Base-by-base conservation (phyloP, 2,113 vertebrate genomes). In the Monopterus albus region DNA sequence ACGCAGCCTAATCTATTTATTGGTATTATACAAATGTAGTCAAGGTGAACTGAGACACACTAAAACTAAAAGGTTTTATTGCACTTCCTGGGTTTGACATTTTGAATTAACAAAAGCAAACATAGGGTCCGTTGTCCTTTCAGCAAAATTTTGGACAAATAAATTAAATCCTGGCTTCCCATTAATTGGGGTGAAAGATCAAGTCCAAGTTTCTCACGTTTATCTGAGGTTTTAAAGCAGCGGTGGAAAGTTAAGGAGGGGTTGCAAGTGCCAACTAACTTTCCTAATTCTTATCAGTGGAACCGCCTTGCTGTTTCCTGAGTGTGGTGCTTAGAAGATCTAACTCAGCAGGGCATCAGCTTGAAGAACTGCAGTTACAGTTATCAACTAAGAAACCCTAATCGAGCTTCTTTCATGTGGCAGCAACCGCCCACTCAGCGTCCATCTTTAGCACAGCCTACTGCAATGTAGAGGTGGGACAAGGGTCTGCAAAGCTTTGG, bases 291-390 rank as follows among this genome's bases (percentile, higher is more conserved):
- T 81, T 82, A 89, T 89, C 77, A 72, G 72, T 52, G 50, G 45
- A 73, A 82, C 86, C 68, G 71, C 67, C 58, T 80, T 84, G 75
- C 66, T 49, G 79, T 81, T 91, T 89, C 88, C 84, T 87, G 84
- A 51, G 57, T 86, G 69, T 35, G 67, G 57, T 51, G 29, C 72
- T 77, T 85, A 84, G 69, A 57, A 47, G 73, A 77, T 80, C 87
- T 81, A 76, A 88, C 75, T 73, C 42, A 18, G 49, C 40, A 17
- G 56, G 62, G 80, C 76, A 73, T 63, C 18, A 4, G 74, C 80
- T 75, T 81, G 61, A 70, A 70, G 25, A 75, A 63, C 51, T 36
- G 61, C 62, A 57, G 72, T 57, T 64, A 65, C 39, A 61, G 56
- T 78, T 86, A 83, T 89, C 82, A 81, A 45, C 58, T 23, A 9